Evolutionary conservation across 2,888 invertebrate species (phyloP).

Genomic region (Aelia acuminata): DNA sequence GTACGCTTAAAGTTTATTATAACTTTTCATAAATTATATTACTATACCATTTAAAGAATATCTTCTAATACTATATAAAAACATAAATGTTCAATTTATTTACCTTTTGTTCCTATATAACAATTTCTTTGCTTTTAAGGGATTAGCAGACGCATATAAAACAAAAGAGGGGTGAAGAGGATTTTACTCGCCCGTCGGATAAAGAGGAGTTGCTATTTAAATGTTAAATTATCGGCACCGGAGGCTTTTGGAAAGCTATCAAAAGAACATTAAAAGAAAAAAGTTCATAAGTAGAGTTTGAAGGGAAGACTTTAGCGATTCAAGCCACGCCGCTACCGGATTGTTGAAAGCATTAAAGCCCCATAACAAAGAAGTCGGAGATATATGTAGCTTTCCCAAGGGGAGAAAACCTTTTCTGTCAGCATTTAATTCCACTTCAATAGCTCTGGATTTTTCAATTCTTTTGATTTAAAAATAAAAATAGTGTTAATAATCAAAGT

Average conservation of each 20-base stretch:
- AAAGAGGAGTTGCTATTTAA: conserved; percentile 5
- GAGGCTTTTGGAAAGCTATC: conserved; percentile 21
- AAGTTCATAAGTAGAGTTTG: conserved; percentile 37
- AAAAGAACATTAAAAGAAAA: conserved; percentile 36
- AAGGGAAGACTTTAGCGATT: conserved; percentile 13
- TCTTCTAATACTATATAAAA: no score
- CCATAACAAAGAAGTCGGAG: conserved; percentile 29
- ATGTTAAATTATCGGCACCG: conserved; percentile 8
- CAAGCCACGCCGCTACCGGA: conserved; percentile 1
- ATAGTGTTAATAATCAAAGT: background rate
- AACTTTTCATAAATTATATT: no score
- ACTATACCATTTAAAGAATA: no score
- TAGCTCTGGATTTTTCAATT: background rate
- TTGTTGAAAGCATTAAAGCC: conserved; percentile 34
- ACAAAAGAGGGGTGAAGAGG: background rate
- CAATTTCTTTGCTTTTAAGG: background rate
- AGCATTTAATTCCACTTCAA: background rate
- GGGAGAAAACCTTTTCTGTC: background rate
- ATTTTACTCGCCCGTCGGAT: background rate
- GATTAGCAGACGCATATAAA: background rate
- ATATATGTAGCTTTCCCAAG: conserved; percentile 1
- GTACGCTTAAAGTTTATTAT: no score
- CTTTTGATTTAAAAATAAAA: background rate
- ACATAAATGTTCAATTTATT: no score
- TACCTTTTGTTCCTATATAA: no score